Base-by-base conservation (phyloP, 2,113 vertebrate genomes). In the Stomatorhinus ivindoensis region DNA sequence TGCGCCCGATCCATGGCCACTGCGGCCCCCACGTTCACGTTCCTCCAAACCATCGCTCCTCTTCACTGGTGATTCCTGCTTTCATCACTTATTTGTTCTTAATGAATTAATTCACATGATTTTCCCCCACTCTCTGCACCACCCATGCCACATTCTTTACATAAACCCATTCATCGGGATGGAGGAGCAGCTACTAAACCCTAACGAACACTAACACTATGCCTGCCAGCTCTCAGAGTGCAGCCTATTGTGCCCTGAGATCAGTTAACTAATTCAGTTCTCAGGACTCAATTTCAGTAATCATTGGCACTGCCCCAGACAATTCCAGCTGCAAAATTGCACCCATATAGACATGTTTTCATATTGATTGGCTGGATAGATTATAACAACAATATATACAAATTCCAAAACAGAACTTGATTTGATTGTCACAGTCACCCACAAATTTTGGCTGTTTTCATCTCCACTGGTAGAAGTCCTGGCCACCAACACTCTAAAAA, bases 311-410 rank as follows among this genome's bases (percentile, higher is more conserved):
- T 47, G 44, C 44, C 50, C 42, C 21, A 48, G 24, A 27, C 47
- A 48, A 27, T 27, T 27, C 21, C 6, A 50, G 31, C 21, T 31
- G 47, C 50, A 48, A 27, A 27, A n/a, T 31, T 27, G 10, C 83
- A 48, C 47, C 47, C 44, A 44, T n/a, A 47, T 47, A 84, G 39
- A 46, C 11, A 0, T 47, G 39, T 46, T 10, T 44, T 84, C 24
- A n/a, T 17, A 86, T n/a, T 27, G 24, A 86, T 50, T 86, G 47
- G 83, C 83, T 86, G 24, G n/a, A 47, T 50, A 86, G 47, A 86
- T 86, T 86, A 50, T 27, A 27, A 86, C 4, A 86, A 86, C 83
- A 86, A 86, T 6, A 48, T 47, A 47, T 86, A 86, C 82, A 84
- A 47, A 46, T 15, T 24, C 46, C 21, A 46, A 76, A 76, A 76